Evolutionary conservation across 1,140 invertebrate species (phyloP), one percentile per base, ranked within the genome.

Genomic region (Drosophila rufa): DNA sequence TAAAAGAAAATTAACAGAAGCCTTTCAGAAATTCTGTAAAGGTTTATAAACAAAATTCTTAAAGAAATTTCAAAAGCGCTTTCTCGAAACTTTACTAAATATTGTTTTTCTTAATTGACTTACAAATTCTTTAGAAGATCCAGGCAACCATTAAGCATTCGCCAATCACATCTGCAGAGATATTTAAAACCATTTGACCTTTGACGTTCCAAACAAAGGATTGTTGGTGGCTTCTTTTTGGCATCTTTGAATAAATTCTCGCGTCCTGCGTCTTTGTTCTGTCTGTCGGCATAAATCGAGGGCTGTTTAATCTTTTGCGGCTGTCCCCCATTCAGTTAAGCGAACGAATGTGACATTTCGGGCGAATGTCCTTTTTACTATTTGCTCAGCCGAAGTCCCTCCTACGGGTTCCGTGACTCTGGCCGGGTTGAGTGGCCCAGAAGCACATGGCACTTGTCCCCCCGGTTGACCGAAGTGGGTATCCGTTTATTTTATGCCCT

Each of bases 331-430:
- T 47, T 68, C 46, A 61, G 55, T 71, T 57, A 66, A 51, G 42
- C 59, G 51, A 42, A 69, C 67, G 57, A 61, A 67, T 87, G 75
- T 62, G 83, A 80, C 70, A 80, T 80, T 70, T 75, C 67, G 46
- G 68, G 80, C 68, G 77, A 80, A 78, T 78, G 77, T 78, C 60
- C 77, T 77, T 70, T 87, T 87, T 83, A 77, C 36, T 82, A 67
- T 76, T 79, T 59, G 51, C 60, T 61, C 60, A 53, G 38, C 42
- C 38, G 11, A 53, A 33, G 17, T 17, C 22, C 14, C 6, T 12
- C 0, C 19, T 8, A 36, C 73, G 27, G 57, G 30, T 50, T 68
- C 48, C 61, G 27, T 67, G 67, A 45, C 38, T 67, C 65, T 19
- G 47, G 48, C 33, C 42, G 60, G 45, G 57, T 68, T 58, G 64